A percentile compares a stretch with the other conserved stretches of the same genome.
Evolutionary conservation across 53 echinoderm and acorn worm species (phyloP).

Genomic region (Paelopatides confundens): DNA sequence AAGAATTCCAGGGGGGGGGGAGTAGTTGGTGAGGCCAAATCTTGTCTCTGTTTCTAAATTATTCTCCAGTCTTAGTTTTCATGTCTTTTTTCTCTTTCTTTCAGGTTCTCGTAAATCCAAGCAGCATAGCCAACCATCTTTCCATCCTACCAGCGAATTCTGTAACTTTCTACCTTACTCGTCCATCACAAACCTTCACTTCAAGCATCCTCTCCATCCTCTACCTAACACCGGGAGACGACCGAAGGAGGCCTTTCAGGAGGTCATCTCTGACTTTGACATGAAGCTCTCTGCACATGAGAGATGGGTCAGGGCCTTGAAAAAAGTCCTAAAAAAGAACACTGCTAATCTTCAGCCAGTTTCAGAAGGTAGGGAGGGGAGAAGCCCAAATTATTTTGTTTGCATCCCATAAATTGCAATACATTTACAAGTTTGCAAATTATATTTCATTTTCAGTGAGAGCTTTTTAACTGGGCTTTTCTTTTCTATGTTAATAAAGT

Average conservation of each 20-base stretch:
- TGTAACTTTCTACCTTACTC: not conserved
- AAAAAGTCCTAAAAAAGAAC: slow-evolving; percentile 87
- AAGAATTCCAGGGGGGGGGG: no score
- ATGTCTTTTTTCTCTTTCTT: not conserved
- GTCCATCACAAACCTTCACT: not conserved
- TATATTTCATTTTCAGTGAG: no score
- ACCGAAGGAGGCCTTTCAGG: slow-evolving; percentile 32
- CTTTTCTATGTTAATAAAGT: no score
- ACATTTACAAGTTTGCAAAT: no score
- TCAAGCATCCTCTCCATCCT: not conserved
- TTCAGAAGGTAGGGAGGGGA: slow-evolving; percentile 77
- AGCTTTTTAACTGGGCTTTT: no score
- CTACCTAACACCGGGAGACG: not conserved
- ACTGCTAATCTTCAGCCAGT: slow-evolving; percentile 67
- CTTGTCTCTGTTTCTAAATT: no score
- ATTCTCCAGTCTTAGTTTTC: not conserved
- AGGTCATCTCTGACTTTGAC: slow-evolving; percentile 45
- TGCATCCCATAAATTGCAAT: no score
- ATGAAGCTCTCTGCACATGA: slow-evolving; percentile 74
- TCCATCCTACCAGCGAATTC: not conserved
- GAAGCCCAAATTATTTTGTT: not conserved
- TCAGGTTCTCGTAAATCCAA: not conserved
- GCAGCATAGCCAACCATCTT: not conserved
- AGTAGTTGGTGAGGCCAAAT: no score
- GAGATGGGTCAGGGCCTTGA: slow-evolving; percentile 88